Conservation (phyloP, 2,113 vertebrate species). For the Brienomyrus brachyistius region DNA sequence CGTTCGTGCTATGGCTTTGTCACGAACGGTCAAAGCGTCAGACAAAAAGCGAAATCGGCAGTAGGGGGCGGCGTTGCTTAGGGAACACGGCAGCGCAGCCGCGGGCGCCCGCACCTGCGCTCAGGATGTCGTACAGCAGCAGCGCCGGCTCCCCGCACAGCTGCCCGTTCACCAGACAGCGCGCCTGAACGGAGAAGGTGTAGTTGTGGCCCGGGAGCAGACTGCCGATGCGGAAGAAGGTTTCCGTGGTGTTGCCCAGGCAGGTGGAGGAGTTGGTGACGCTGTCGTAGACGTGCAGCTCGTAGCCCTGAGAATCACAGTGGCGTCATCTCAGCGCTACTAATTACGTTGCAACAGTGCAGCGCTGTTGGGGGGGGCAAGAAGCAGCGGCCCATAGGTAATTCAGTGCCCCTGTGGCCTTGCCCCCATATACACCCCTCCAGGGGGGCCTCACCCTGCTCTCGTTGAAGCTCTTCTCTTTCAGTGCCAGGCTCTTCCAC, state of each 20-base stretch:
- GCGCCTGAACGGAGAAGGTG: constrained; percentile 81
- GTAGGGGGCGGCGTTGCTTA: not conserved
- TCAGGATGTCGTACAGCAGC: constrained; percentile 74
- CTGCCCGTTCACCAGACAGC: constrained; percentile 77
- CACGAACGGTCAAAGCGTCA: not conserved
- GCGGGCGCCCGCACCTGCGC: constrained; percentile 49
- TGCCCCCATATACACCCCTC: not conserved
- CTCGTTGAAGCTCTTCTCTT: constrained; percentile 84
- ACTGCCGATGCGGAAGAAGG: constrained; percentile 81
- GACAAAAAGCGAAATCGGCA: not conserved
- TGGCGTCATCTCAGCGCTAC: not conserved
- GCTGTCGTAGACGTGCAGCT: constrained; percentile 82
- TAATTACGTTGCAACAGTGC: too few species aligned
- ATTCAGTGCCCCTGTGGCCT: not conserved
- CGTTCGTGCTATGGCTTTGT: too few species aligned
- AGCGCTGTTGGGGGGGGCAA: not conserved
- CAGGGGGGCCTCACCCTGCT: constrained; percentile 70
- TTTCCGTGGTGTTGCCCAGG: constrained; percentile 90
- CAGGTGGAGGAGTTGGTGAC: constrained; percentile 68
- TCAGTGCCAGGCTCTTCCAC: constrained; percentile 90
- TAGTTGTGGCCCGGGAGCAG: constrained; percentile 87
- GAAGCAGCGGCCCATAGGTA: not conserved
- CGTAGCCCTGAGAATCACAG: constrained; percentile 74
- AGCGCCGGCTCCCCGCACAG: constrained; percentile 83
- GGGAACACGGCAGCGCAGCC: not conserved